phyloP scores from a whole-genome alignment of 2,888 invertebrate species.

The Malthinus flaveolus region DNA sequence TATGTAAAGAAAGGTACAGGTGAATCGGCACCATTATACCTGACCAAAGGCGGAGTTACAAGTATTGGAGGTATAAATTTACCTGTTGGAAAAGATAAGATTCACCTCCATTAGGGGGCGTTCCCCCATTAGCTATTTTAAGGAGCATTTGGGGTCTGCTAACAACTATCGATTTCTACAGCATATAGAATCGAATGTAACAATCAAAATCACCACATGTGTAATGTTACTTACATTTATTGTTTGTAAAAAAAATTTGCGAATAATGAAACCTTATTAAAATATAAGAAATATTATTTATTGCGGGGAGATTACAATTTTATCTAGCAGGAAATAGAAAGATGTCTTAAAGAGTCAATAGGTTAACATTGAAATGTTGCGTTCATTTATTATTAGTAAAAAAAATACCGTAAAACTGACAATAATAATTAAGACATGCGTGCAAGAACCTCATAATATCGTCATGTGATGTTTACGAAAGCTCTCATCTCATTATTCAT shows the following conservation, averaged over 20 bases:
- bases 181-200: no score
- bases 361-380: constrained; percentile 24
- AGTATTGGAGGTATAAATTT: no score
- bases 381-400: constrained; percentile 22
- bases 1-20: no score
- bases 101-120: no score
- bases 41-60: no score
- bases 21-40: no score
- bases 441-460: constrained; percentile 20
- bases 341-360: constrained; percentile 20
- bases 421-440: constrained; percentile 22
- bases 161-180: no score
- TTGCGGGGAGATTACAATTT: constrained; percentile 17
- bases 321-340: constrained; percentile 26
- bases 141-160: no score
- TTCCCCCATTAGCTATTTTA: no score
- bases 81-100: no score
- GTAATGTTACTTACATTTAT: background rate
- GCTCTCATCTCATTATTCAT: constrained; percentile 24
- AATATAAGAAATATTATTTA: constrained; percentile 14
- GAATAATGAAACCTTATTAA: constrained; percentile 2
- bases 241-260: constrained; percentile 2
- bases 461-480: constrained; percentile 19
- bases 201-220: background rate
- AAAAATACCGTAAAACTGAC: constrained; percentile 17